phyloP scores from a whole-genome alignment of 2,113 vertebrate genomes.

The Carollia perspicillata region DNA sequence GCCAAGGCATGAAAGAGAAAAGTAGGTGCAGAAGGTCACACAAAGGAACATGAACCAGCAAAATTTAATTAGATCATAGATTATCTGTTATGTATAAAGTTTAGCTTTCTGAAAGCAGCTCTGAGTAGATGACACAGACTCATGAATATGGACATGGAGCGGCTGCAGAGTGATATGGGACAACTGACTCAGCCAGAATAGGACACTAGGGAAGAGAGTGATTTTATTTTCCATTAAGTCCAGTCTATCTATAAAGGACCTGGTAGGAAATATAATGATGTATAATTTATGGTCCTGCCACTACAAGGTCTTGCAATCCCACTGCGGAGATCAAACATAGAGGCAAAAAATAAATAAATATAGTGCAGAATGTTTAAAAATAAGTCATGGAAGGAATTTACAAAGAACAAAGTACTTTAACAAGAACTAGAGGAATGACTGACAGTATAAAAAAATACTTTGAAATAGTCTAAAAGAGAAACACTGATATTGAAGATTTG shows the following conservation, averaged over 20 bases:
- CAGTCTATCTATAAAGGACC: not conserved
- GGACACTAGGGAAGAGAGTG: not conserved
- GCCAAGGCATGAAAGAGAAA: not conserved
- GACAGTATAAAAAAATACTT: not conserved
- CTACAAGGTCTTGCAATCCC: not conserved
- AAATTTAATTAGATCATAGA: not conserved
- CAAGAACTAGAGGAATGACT: not conserved
- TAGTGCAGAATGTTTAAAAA: not conserved
- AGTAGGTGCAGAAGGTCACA: not conserved
- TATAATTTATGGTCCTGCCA: not conserved
- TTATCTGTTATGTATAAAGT: not conserved
- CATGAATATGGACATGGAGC: not conserved
- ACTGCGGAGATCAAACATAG: not conserved
- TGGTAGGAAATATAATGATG: not conserved
- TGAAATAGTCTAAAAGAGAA: not conserved
- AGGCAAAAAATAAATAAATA: not conserved
- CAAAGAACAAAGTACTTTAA: not conserved
- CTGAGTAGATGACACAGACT: not conserved
- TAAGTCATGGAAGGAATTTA: not conserved
- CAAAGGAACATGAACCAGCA: not conserved
- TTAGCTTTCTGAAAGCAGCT: not conserved
- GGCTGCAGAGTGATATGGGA: not conserved
- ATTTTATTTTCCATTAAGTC: not conserved
- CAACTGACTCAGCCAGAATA: not conserved
- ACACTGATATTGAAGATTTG: not conserved